Conservation (phyloP, 2,888 invertebrate genomes). For the Ariolimax columbianus region DNA sequence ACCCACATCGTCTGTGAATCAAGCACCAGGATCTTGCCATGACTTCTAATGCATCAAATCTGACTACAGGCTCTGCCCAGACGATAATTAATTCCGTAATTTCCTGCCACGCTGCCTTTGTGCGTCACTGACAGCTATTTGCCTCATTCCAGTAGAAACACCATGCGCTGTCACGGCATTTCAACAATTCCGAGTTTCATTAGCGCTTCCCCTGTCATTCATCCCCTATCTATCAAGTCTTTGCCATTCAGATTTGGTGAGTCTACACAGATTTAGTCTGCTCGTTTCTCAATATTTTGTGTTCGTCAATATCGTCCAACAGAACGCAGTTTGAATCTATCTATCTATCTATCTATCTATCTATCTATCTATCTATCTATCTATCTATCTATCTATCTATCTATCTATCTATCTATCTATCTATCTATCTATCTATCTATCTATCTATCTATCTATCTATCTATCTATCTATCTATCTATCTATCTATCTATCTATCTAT, state of each 20-base stretch:
- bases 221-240: not conserved
- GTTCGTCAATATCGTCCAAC: not conserved
- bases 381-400: conserved; percentile 25
- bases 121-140: conserved; percentile 33
- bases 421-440: conserved; percentile 23
- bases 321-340: no score
- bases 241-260: not conserved
- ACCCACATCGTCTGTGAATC: not conserved
- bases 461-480: not conserved
- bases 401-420: conserved; percentile 21
- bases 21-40: not conserved
- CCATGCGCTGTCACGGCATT: conserved; percentile 8
- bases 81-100: conserved; percentile 37
- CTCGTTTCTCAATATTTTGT: not conserved
- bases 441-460: not conserved
- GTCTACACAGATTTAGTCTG: not conserved
- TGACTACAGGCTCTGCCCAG: not conserved
- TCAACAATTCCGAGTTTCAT: conserved; percentile 26
- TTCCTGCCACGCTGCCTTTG: not conserved
- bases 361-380: not conserved
- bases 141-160: conserved; percentile 19
- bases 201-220: conserved; percentile 3
- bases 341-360: not conserved
- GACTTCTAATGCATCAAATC: conserved; percentile 45
- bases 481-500: conserved; percentile 23